Percentiles rank a stretch among this genome's conserved stretches.
Conservation (phyloP, 2,113 vertebrate genomes). For the Leptosomus discolor region DNA sequence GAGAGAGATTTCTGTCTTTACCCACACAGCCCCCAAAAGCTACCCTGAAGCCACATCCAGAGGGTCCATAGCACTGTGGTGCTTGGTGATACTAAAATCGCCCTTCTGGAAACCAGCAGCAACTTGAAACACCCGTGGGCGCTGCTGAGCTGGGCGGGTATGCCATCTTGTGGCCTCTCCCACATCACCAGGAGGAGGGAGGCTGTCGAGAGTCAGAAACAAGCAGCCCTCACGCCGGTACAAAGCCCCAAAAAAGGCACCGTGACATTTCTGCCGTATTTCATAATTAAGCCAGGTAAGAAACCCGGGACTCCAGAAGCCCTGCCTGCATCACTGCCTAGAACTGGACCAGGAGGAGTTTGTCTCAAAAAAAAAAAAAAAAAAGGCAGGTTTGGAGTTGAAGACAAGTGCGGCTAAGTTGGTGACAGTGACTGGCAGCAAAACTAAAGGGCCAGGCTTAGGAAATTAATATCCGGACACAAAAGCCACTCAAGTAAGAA, state of each 20-base stretch:
- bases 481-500: not conserved
- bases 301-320: not conserved
- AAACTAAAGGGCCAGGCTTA: not conserved
- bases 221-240: not conserved
- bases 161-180: not conserved
- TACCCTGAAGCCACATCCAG: not conserved
- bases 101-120: not conserved
- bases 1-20: not conserved
- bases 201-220: not conserved
- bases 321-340: not conserved
- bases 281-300: not conserved
- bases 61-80: not conserved
- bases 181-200: not conserved
- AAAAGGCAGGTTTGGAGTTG: not conserved
- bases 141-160: not conserved
- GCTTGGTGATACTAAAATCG: not conserved
- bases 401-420: not conserved
- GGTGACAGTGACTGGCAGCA: not conserved
- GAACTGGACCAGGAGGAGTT: not conserved
- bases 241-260: not conserved
- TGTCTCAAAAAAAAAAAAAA: not conserved
- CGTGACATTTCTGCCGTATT: not conserved
- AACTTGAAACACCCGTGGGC: fast-evolving
- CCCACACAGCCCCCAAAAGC: not conserved
- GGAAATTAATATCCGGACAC: not conserved